phyloP scores from a whole-genome alignment of 1,140 invertebrate species.

The Drosophila fuyamai region DNA sequence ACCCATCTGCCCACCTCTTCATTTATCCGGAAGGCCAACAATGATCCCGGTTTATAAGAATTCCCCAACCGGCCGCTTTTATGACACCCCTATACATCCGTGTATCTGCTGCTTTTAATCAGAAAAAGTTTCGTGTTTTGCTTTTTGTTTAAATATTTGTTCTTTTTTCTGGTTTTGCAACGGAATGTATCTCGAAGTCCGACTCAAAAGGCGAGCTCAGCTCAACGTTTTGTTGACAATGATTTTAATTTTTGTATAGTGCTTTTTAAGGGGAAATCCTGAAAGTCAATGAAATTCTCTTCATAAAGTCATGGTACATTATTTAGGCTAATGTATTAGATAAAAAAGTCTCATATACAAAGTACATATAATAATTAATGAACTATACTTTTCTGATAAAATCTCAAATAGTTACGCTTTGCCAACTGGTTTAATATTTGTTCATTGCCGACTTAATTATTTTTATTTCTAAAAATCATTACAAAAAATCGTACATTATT shows the following conservation, averaged over 20 bases:
- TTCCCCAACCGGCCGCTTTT: conserved; percentile 21
- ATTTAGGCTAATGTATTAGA: neutral
- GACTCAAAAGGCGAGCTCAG: conserved; percentile 54
- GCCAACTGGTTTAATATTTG: neutral
- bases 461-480: neutral
- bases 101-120: conserved; percentile 52
- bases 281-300: too few species aligned
- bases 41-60: conserved; percentile 20
- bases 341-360: too few species aligned
- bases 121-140: conserved; percentile 56
- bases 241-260: conserved; percentile 49
- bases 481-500: neutral
- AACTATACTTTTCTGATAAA: neutral
- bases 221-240: conserved; percentile 63
- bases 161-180: conserved; percentile 51
- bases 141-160: conserved; percentile 70
- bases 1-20: conserved; percentile 13
- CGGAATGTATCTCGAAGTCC: conserved; percentile 61
- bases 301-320: too few species aligned
- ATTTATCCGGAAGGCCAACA: conserved; percentile 20
- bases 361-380: too few species aligned
- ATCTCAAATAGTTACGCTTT: neutral
- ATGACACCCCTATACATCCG: conserved; percentile 34
- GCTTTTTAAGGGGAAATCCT: conserved; percentile 6
- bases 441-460: neutral